Evolutionary conservation across 2,888 invertebrate species (phyloP).

Genomic region (Platycnemis pennipes): DNA sequence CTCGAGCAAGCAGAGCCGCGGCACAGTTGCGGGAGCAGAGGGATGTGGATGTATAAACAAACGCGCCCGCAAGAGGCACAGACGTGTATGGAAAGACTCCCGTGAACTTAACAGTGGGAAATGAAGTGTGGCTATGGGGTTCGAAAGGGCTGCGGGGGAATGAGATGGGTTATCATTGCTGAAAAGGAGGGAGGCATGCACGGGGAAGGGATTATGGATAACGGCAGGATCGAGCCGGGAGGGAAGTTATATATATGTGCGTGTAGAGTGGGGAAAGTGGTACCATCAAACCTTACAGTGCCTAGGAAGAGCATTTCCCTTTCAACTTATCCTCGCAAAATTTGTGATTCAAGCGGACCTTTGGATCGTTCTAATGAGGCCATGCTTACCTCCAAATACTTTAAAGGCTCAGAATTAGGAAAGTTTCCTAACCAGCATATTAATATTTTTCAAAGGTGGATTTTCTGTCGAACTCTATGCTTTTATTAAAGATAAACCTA

Average conservation of each 20-base stretch:
- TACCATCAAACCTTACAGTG: neutral
- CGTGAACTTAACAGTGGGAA: conserved; percentile 35
- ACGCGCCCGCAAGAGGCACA: neutral
- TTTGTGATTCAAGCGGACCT: no score
- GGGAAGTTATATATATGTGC: neutral
- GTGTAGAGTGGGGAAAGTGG: neutral
- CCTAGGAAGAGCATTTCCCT: neutral
- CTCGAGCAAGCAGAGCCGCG: conserved; percentile 24
- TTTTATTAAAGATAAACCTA: no score
- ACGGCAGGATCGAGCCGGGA: neutral
- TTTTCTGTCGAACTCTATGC: no score
- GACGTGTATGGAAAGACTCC: neutral
- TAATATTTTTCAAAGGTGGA: no score
- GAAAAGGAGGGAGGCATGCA: neutral
- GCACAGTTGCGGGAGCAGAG: conserved; percentile 12
- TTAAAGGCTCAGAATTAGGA: no score
- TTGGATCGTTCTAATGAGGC: no score
- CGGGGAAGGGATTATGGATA: neutral
- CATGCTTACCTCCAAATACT: no score
- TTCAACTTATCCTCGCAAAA: neutral
- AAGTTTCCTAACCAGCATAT: no score
- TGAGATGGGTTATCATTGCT: neutral
- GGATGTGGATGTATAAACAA: neutral
- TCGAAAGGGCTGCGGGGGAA: neutral
- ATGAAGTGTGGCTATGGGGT: conserved; percentile 46